Evolutionary conservation across 1,140 invertebrate genomes (phyloP).

Genomic region (Manduca sexta): DNA sequence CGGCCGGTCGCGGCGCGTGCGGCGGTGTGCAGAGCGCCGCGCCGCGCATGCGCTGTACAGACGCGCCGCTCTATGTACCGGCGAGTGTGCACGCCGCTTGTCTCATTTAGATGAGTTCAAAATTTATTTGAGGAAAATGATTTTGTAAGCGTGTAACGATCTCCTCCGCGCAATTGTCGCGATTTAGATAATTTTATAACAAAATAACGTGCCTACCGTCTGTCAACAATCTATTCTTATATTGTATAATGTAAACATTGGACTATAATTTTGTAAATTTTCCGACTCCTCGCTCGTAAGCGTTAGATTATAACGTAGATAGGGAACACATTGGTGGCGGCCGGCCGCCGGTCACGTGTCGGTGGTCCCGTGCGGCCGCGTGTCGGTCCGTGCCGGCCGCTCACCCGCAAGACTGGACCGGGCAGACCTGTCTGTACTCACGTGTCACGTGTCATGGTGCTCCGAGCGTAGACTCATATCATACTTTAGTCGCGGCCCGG

Average conservation of each 20-base stretch:
- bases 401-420: background rate
- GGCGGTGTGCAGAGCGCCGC: too few species aligned
- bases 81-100: too few species aligned
- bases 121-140: too few species aligned
- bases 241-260: background rate
- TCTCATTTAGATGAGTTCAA: too few species aligned
- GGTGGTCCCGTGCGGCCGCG: background rate
- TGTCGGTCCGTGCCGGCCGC: background rate
- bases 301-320: background rate
- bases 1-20: too few species aligned
- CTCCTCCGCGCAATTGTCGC: background rate
- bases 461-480: slow-evolving; percentile 16
- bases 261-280: background rate
- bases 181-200: background rate
- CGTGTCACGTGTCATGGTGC: slow-evolving; percentile 10
- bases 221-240: slow-evolving; percentile 3
- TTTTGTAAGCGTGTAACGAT: background rate
- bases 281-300: background rate
- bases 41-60: too few species aligned
- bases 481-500: slow-evolving; percentile 9
- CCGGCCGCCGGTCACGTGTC: background rate
- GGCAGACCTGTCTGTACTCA: too few species aligned
- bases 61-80: too few species aligned
- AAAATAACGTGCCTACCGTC: slow-evolving; percentile 2
- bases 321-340: background rate